Base-by-base conservation (phyloP, 1,140 invertebrate genomes). In the Trichoplusia ni region DNA sequence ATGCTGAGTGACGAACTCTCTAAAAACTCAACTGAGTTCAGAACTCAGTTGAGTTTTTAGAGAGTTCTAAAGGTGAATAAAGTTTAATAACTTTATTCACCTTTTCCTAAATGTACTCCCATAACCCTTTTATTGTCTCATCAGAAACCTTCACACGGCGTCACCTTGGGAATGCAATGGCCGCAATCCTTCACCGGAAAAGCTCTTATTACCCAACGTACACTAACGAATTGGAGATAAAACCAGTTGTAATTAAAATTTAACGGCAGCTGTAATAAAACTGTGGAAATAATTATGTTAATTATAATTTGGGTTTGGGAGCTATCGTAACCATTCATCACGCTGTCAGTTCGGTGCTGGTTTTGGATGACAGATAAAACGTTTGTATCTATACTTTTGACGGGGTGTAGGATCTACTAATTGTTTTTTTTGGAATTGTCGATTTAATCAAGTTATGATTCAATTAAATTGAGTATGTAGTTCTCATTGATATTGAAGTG, bases 191-290 rank as follows among this genome's bases (percentile, higher is more conserved):
- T 25, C 38, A 58, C 54, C 54, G 54, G 54, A 58, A 58, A 42
- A 31, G 38, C 25, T 27, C 38, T 31, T 44, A 58, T 58, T 44
- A 58, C 23, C 25, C 54, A 58, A 56, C 53, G 35, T 9, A 3
- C 7, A 19, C 47, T 31, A 51, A 51, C 47, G 47, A 51, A 38
- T 54, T 1, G n/a, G 33, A 42, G 53, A 58, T 44, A 42, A 44
- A 44, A 58, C 54, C 38, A 31, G 54, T 58, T 44, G 33, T 58
- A 58, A 58, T 58, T 58, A 58, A 58, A 58, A 31, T 42, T 58
- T 58, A 44, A 58, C 54, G 25, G 27, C 37, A 7, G n/a, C 27
- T n/a, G 46, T 58, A 58, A 58, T 58, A 58, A 58, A 58, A 58
- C 54, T 58, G 25, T 58, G 33, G 54, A 58, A 21, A 44, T 58